Percentiles rank a stretch among this genome's conserved stretches.
Evolutionary conservation across 2,797 vertebrate genomes (phyloP).

Genomic region (Sebastes cheni): DNA sequence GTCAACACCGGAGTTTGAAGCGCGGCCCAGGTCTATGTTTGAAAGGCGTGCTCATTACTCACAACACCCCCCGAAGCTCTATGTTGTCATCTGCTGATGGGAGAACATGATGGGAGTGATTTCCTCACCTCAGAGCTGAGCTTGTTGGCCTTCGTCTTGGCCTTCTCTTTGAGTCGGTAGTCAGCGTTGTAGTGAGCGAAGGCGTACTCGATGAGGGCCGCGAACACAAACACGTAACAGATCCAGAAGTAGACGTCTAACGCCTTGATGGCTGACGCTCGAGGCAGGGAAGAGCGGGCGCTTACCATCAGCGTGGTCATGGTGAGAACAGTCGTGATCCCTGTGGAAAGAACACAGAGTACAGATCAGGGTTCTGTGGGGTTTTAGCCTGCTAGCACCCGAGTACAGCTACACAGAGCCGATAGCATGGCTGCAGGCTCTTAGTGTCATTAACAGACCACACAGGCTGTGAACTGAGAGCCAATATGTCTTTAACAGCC

Average conservation of each 20-base stretch:
- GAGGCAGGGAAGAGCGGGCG: conserved; percentile 92
- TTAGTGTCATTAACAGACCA: neutral
- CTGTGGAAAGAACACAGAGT: conserved; percentile 68
- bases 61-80: neutral
- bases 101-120: conserved; percentile 6
- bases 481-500: neutral
- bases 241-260: conserved; percentile 99
- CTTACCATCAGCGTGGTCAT: conserved; percentile 99
- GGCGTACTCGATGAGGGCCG: conserved; percentile 95
- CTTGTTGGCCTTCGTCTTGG: conserved; percentile 89
- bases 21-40: neutral
- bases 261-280: conserved; percentile 96
- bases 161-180: conserved; percentile 95
- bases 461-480: neutral
- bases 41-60: conserved; percentile 48
- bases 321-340: conserved; percentile 97
- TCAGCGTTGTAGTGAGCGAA: conserved; percentile 98
- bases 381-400: neutral
- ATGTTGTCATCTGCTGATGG: conserved; percentile 21
- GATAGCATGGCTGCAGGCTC: neutral
- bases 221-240: conserved; percentile 98
- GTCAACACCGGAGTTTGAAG: conserved; percentile 25
- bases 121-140: conserved; percentile 86
- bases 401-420: neutral
- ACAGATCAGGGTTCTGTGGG: neutral